Conservation (phyloP, 1,140 invertebrate genomes). For the Gryon sp. region DNA sequence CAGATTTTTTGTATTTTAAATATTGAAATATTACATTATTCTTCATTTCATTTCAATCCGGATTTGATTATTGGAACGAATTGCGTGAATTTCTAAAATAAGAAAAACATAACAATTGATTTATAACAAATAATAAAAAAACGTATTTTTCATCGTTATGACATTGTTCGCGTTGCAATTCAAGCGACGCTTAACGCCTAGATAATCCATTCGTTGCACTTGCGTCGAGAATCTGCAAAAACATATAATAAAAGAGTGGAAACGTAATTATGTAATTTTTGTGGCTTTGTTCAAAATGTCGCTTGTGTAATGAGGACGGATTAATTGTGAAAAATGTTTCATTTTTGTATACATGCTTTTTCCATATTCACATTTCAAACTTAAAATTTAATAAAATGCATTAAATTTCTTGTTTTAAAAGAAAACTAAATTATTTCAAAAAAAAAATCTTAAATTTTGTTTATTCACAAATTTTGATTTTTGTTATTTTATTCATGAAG, state of each 20-base stretch:
- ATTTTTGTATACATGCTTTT: neutral
- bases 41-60: too few species aligned
- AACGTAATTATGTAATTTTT: conserved; percentile 12
- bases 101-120: too few species aligned
- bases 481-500: too few species aligned
- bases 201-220: conserved; percentile 39
- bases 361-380: neutral
- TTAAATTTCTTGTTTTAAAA: too few species aligned
- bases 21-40: too few species aligned
- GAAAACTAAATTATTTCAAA: too few species aligned
- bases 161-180: conserved; percentile 9
- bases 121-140: neutral
- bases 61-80: too few species aligned
- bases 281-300: neutral
- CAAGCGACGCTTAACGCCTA: conserved; percentile 1
- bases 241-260: conserved; percentile 11
- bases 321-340: conserved; percentile 8
- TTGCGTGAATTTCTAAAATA: too few species aligned
- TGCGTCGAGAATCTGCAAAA: conserved; percentile 28
- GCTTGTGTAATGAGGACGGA: conserved; percentile 1
- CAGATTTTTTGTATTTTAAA: too few species aligned
- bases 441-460: too few species aligned
- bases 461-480: too few species aligned
- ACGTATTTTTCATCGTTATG: conserved; percentile 1
- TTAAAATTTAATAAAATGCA: too few species aligned